These are phyloP conservation scores for Aphidius colemani DNA, from an alignment of 2,888 invertebrate genomes.

Conservation along the genomic window DNA sequence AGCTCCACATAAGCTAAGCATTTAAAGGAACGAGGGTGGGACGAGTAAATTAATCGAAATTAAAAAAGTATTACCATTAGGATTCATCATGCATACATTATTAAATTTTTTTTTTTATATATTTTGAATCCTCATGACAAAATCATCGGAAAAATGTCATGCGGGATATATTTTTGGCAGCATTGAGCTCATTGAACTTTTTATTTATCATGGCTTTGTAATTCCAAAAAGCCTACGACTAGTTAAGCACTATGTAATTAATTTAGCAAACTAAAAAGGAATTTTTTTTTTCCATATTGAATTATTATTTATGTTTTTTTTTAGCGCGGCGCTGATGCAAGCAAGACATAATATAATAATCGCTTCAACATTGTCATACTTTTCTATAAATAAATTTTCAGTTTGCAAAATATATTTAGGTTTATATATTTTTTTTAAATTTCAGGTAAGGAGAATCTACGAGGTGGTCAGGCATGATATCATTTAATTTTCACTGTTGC, in stretches of 20 bases:
- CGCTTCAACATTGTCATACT: conserved; percentile 22
- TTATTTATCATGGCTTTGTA: conserved; percentile 1
- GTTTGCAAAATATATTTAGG: conserved; percentile 5
- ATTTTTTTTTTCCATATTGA: conserved; percentile 10
- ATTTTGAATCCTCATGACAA: neutral
- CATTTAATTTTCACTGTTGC: conserved; percentile 17
- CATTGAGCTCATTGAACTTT: neutral
- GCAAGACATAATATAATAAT: conserved; percentile 19
- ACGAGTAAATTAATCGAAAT: no score
- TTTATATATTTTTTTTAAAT: conserved; percentile 19
- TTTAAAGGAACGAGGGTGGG: no score
- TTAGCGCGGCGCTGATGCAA: conserved; percentile 22
- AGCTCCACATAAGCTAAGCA: conserved; percentile 7
- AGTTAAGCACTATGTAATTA: conserved; percentile 19
- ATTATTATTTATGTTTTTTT: no score
- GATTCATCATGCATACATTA: no score
- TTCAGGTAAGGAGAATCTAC: conserved; percentile 38
- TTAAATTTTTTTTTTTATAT: no score
- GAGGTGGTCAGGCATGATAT: conserved; percentile 50
- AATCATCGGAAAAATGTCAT: neutral
- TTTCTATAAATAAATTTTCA: conserved; percentile 16
- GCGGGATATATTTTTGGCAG: conserved; percentile 5
- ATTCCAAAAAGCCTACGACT: conserved; percentile 16
- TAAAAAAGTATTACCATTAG: no score
- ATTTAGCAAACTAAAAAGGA: conserved; percentile 24